A percentile compares a stretch with the other conserved stretches of the same genome.
Conservation (phyloP, 1,140 invertebrate species). For the Trichomalopsis sarcophagae region DNA sequence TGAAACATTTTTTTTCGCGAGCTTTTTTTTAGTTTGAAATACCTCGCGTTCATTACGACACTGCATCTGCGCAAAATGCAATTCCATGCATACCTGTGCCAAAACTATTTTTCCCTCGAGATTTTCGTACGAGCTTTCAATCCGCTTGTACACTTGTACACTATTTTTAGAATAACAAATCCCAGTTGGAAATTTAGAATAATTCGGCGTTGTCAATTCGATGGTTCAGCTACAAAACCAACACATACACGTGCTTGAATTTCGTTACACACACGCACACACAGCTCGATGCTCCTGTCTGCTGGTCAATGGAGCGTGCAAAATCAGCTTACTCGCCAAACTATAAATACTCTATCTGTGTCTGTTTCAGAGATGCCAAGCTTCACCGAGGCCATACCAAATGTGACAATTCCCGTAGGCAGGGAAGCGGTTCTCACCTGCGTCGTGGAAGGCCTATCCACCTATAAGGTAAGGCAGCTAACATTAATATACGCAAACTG, state of each 20-base stretch:
- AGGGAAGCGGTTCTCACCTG: conserved; percentile 89
- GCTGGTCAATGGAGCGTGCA: background rate
- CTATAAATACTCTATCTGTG: background rate
- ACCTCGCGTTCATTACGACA: no score
- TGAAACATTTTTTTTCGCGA: no score
- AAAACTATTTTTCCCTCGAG: no score
- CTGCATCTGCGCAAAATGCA: no score
- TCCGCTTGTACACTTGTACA: no score
- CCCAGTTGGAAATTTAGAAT: background rate
- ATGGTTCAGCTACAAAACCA: background rate
- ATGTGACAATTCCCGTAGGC: conserved; percentile 89
- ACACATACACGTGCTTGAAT: background rate
- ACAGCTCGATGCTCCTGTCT: background rate
- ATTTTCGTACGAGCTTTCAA: no score
- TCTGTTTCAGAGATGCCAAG: conserved; percentile 80
- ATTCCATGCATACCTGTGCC: no score
- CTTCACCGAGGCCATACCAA: conserved; percentile 87
- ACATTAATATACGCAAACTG: background rate
- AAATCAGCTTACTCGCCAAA: conserved; percentile 17
- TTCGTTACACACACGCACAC: background rate
- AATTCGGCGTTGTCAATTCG: background rate
- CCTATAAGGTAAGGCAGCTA: conserved; percentile 84
- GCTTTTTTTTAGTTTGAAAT: no score
- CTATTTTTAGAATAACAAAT: background rate
- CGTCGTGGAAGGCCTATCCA: conserved; percentile 87